A percentile compares a stretch with the other conserved stretches of the same genome.
These are phyloP conservation scores for Araneus ventricosus DNA, from an alignment of 1,140 invertebrate species.

Conservation along the genomic window DNA sequence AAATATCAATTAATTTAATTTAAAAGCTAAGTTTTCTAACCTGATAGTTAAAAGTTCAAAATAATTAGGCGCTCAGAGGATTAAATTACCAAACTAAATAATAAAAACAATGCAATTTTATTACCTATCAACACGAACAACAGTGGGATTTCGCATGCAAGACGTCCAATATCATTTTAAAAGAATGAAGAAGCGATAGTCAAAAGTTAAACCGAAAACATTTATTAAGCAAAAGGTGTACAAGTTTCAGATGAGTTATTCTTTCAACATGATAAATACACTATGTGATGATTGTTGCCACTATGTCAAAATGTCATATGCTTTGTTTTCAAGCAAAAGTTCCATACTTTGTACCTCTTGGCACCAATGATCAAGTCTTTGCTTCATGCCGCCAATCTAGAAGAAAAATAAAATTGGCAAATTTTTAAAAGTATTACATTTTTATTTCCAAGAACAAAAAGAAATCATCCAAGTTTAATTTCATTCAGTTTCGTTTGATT, in stretches of 20 bases:
- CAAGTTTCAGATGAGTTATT: not conserved
- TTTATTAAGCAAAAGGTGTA: conserved; percentile 32
- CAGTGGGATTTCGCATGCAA: not conserved
- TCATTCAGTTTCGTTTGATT: too few relatives aligned
- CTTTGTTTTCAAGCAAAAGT: conserved; percentile 88
- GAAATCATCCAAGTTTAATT: too few relatives aligned
- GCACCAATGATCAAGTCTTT: conserved; percentile 89
- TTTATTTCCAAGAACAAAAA: too few relatives aligned
- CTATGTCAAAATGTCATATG: conserved; percentile 89
- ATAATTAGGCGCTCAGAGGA: too few relatives aligned
- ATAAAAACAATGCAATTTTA: too few relatives aligned
- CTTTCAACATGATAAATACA: conserved; percentile 38
- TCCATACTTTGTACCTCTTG: conserved; percentile 91
- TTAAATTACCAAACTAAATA: too few relatives aligned
- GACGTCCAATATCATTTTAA: not conserved
- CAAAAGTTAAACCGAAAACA: not conserved
- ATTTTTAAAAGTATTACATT: too few relatives aligned
- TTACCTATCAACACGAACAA: not conserved
- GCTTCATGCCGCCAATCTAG: conserved; percentile 89
- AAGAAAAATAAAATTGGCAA: not conserved
- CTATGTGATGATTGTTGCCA: not conserved
- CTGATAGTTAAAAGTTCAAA: too few relatives aligned
- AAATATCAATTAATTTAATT: too few relatives aligned
- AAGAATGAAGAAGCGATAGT: not conserved
- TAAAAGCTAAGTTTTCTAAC: too few relatives aligned